These are phyloP conservation scores for Hetaerina titia DNA, from an alignment of 2,888 invertebrate genomes.

Conservation along the genomic window DNA sequence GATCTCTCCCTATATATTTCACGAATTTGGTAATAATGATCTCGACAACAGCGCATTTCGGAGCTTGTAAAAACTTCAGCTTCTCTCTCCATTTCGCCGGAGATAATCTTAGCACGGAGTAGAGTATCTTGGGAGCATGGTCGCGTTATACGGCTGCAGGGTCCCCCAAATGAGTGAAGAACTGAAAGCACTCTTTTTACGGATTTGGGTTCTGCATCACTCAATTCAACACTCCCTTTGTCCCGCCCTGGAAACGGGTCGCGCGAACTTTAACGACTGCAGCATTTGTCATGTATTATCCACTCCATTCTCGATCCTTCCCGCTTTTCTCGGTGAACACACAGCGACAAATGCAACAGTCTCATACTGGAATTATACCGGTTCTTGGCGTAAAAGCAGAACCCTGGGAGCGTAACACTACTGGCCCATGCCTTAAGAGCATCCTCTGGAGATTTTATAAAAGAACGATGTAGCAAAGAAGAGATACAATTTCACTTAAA, in stretches of 20 bases:
- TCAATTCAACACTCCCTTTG: background rate
- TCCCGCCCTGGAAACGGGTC: background rate
- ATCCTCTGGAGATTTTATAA: background rate
- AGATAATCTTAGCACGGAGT: background rate
- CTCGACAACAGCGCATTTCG: background rate
- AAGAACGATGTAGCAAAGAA: too few species aligned
- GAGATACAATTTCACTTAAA: too few species aligned
- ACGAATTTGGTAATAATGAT: constrained; percentile 5
- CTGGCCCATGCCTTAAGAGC: background rate
- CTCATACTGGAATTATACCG: too few species aligned
- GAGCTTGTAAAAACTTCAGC: background rate
- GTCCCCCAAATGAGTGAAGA: background rate
- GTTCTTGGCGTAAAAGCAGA: too few species aligned
- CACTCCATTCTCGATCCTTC: background rate
- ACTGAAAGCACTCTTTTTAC: background rate
- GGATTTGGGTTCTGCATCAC: background rate
- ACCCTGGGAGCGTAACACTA: background rate
- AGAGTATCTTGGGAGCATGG: background rate
- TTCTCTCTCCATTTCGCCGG: background rate
- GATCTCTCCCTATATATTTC: background rate
- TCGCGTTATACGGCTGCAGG: background rate
- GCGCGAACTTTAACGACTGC: background rate
- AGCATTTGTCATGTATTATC: background rate
- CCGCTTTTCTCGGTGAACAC: background rate
- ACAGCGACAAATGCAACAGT: background rate